Base-by-base conservation (phyloP, 1,140 invertebrate species). In the Trichonephila clavipes region DNA sequence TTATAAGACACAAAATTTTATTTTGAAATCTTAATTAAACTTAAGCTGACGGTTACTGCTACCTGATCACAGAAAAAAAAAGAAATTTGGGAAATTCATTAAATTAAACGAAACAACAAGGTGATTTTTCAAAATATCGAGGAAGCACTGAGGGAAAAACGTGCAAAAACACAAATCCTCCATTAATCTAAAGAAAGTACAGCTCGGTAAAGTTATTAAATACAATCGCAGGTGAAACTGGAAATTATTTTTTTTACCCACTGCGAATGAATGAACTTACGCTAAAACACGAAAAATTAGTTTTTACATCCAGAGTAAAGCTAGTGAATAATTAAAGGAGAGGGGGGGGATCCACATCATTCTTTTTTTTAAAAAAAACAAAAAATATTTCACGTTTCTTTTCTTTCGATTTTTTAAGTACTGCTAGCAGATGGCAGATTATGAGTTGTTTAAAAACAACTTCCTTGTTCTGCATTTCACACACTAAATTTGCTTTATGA, bases 381-480 rank as follows among this genome's bases (percentile, higher is more conserved):
- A 40, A 40, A 40, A 40, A 40, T 77, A 16, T 77, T 34, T 40
- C 24, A 40, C 72, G 34, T 77, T 77, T 40, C 5, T 40, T 40
- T 34, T 24, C 72, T 34, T 77, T 40, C 14, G 7, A 28, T 40
- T 85, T 85, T 85, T 85, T 81, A 81, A 58, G 59, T 18, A 61
- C 58, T 24, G 51, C 28, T 24, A 85, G 51, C 83, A 85, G 51
- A 24, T 85, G 83, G 58, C n/a, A 85, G 82, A 85, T 85, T 85
- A 85, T 58, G 81, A 85, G 18, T 21, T 85, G 58, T n/a, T 59
- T 34, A 85, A 28, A n/a, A 24, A 83, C 16, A 85, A n/a, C 40
- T 58, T 61, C 83, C 44, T 85, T 58, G 51, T 85, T 85, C 83
- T 24, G 16, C 16, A 24, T 85, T 16, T 61, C 28, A 16, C 7